Evolutionary conservation across 2,113 vertebrate species (phyloP).

Genomic region (Mirza zaza): DNA sequence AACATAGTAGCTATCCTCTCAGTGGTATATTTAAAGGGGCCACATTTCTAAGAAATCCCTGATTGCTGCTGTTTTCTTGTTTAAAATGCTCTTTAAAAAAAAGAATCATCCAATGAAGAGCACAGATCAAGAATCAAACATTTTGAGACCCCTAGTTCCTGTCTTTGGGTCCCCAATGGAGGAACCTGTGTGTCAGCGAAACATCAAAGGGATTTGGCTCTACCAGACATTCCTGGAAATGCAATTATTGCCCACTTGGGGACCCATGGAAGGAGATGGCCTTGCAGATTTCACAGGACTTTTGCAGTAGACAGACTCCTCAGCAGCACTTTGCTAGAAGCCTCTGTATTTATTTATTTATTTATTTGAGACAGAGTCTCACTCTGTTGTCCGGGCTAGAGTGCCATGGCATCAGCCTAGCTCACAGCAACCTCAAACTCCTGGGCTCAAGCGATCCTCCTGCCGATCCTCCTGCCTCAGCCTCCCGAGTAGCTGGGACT

Average conservation of each 20-base stretch:
- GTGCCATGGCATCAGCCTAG: too few species aligned
- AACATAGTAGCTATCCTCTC: background rate
- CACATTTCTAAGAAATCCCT: background rate
- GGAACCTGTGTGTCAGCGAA: background rate
- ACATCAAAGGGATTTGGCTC: background rate
- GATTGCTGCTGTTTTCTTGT: background rate
- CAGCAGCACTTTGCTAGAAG: background rate
- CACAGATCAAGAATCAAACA: background rate
- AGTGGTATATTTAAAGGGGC: background rate
- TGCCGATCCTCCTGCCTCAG: too few species aligned
- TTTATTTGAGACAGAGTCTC: too few species aligned
- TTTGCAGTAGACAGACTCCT: background rate
- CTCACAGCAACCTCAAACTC: too few species aligned
- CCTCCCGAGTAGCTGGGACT: too few species aligned
- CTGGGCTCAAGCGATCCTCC: too few species aligned
- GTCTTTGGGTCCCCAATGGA: background rate
- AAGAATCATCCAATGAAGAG: background rate
- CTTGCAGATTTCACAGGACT: background rate
- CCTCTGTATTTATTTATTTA: background rate
- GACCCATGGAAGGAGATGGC: fast-evolving
- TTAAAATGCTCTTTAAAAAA: background rate
- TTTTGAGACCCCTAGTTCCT: background rate
- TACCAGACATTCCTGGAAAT: background rate
- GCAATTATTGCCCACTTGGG: background rate
- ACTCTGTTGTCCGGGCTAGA: too few species aligned